These are phyloP conservation scores for Abrostola tripartita DNA, from an alignment of 2,888 invertebrate genomes.

Conservation along the genomic window DNA sequence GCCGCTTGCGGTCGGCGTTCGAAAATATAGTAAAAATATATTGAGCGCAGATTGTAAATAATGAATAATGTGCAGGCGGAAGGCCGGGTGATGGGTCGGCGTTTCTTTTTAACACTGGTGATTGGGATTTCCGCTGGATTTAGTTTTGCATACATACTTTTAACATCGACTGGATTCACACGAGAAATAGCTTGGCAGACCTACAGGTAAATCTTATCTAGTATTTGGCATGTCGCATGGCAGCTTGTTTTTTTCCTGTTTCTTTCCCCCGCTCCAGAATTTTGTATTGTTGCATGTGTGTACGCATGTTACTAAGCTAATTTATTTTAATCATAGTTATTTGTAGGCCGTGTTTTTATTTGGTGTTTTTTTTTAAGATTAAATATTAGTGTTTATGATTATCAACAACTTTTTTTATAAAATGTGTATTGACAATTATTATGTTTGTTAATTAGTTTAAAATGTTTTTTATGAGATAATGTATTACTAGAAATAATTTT, in stretches of 20 bases:
- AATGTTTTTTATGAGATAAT: no score
- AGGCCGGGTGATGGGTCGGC: slow-evolving; percentile 89
- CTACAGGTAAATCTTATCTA: slow-evolving; percentile 81
- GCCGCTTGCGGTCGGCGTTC: slow-evolving; percentile 26
- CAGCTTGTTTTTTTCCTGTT: slow-evolving; percentile 33
- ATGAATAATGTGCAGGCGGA: slow-evolving; percentile 78
- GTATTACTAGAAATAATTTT: no score
- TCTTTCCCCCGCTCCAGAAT: not conserved
- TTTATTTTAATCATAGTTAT: slow-evolving; percentile 5
- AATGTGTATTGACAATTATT: no score
- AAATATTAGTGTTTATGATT: not conserved
- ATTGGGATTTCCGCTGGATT: slow-evolving; percentile 93
- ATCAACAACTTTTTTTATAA: no score
- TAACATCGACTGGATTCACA: slow-evolving; percentile 88
- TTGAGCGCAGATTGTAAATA: slow-evolving; percentile 48
- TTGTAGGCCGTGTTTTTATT: not conserved
- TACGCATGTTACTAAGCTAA: slow-evolving; percentile 34
- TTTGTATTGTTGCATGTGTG: slow-evolving; percentile 28
- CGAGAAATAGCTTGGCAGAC: slow-evolving; percentile 80
- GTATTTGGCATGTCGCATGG: slow-evolving; percentile 64
- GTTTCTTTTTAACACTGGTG: slow-evolving; percentile 91
- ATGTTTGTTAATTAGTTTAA: no score
- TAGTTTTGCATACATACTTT: slow-evolving; percentile 92
- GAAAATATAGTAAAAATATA: slow-evolving; percentile 25
- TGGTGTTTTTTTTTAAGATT: not conserved